Evolutionary conservation across 2,113 vertebrate genomes (phyloP).

Genomic region (Hippolais icterina): DNA sequence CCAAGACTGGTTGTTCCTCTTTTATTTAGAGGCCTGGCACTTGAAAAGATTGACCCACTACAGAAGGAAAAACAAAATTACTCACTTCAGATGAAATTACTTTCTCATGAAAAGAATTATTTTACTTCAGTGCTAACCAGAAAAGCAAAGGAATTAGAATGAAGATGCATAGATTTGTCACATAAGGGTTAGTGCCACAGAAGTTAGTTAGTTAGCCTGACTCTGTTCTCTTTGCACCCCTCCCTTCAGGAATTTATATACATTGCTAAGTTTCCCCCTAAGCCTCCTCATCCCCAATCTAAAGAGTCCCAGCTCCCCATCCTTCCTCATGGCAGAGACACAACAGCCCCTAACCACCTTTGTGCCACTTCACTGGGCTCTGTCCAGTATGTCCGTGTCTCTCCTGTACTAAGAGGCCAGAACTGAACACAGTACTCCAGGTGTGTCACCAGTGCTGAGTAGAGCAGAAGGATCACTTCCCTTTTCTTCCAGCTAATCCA

Average conservation of each 20-base stretch:
- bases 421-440: not conserved
- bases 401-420: not conserved
- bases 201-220: not conserved
- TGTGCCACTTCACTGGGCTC: not conserved
- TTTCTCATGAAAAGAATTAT: not conserved
- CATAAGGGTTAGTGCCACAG: not conserved
- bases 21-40: not conserved
- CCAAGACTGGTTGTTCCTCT: not conserved
- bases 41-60: not conserved
- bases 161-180: not conserved
- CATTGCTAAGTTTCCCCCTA: no score
- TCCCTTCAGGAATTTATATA: not conserved
- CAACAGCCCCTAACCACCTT: no score
- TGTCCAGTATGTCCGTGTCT: not conserved
- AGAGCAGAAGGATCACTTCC: not conserved
- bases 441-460: not conserved
- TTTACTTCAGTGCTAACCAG: not conserved
- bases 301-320: not conserved
- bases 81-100: conserved; percentile 13
- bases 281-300: not conserved
- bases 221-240: not conserved
- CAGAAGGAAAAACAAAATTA: not conserved
- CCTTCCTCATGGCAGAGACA: not conserved
- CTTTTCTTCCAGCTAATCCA: not conserved
- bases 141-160: not conserved